Conservation (phyloP, 2,888 invertebrate species). For the Gibbula magus region DNA sequence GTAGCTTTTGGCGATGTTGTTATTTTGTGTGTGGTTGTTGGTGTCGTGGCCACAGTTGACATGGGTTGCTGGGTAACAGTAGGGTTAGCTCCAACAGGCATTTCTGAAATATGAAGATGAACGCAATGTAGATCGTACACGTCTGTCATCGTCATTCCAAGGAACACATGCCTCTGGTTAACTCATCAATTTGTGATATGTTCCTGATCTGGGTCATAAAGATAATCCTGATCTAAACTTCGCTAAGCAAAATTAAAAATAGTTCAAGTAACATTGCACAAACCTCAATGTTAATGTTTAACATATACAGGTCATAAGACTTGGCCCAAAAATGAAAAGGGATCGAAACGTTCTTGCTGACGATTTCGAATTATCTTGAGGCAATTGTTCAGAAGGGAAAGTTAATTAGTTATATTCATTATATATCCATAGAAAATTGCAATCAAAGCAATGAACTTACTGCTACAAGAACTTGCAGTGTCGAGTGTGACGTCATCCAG, state of each 20-base stretch:
- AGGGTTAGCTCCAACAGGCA: slow-evolving; percentile 50
- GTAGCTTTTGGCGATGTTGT: slow-evolving; percentile 38
- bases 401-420: not conserved
- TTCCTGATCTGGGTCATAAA: too few species aligned
- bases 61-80: slow-evolving; percentile 43
- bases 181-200: too few species aligned
- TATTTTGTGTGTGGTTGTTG: slow-evolving; percentile 29
- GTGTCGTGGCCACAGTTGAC: slow-evolving; percentile 32
- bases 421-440: not conserved
- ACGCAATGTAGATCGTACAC: not conserved
- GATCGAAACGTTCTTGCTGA: not conserved
- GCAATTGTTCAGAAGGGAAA: not conserved
- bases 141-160: not conserved
- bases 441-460: slow-evolving; percentile 52
- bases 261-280: too few species aligned
- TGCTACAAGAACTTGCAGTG: slow-evolving; percentile 44
- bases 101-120: slow-evolving; percentile 43
- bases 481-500: slow-evolving; percentile 68
- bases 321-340: too few species aligned
- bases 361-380: not conserved
- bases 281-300: too few species aligned
- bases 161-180: too few species aligned
- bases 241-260: too few species aligned
- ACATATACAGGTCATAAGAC: too few species aligned
- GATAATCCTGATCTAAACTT: too few species aligned